Evolutionary conservation across 2,888 invertebrate species (phyloP), one percentile per base, ranked within the genome.

Genomic region (Athalia circularis): DNA sequence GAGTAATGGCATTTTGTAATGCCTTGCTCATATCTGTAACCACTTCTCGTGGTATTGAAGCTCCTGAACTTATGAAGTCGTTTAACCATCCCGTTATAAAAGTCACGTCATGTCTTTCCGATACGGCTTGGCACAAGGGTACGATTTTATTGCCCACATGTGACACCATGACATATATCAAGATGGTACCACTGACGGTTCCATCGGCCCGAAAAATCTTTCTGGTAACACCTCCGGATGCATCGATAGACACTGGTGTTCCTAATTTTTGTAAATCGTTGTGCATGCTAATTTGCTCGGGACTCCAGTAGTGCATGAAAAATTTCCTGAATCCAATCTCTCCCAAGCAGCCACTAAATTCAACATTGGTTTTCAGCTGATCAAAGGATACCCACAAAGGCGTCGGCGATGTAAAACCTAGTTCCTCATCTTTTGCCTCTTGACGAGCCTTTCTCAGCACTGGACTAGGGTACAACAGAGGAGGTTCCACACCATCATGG

Each of bases 231-330:
- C 65, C 29, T n/a, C 65, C 65, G 8, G 65, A 65, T 65, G 47
- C 65, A 65, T 70, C 70, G 29, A 70, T 57, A 8, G 70, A 70
- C 3, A 70, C 57, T 6, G 70, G 57, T 57, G 50, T 43, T 5
- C 70, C 70, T 45, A 70, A 57, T 45, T 70, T 70, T 45, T 70
- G 70, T 6, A 70, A 9, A 57, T 70, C 68, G 43, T 47, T 67
- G 13, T 67, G 67, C 48, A 67, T 67, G 15, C 29, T 48, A 7
- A 67, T 68, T n/a, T 70, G 70, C n/a, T 59, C 70, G 29, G 70
- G 70, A 11, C 57, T 57, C 70, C 70, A 70, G 47, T 68, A 68
- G 13, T 15, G 52, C 5, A 68, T 15, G 15, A 52, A 68, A 15
- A 68, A 68, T 68, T 54, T 68, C n/a, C 52, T 50, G 15, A n/a